phyloP scores from a whole-genome alignment of 2,113 vertebrate genomes.

The Morone saxatilis region DNA sequence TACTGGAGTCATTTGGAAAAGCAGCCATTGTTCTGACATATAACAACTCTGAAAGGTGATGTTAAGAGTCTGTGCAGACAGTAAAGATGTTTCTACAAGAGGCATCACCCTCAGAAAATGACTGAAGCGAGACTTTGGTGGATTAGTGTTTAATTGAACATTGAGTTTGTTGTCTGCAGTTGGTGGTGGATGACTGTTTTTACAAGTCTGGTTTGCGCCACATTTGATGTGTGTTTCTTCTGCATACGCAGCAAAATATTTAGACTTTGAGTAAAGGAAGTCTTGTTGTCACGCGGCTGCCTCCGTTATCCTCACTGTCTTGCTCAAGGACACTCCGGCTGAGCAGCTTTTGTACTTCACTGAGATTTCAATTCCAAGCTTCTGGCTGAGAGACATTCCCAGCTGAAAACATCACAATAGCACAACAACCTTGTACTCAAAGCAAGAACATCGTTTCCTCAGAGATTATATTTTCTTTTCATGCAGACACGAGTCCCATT shows the following conservation, averaged over 20 bases:
- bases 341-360: conserved; percentile 16
- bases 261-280: neutral
- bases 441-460: neutral
- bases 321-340: conserved; percentile 10
- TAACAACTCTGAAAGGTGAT: neutral
- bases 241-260: too few species aligned
- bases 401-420: neutral
- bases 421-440: neutral
- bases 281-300: neutral
- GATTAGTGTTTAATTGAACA: too few species aligned
- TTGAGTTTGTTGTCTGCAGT: too few species aligned
- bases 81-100: neutral
- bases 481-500: neutral
- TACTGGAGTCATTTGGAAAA: neutral
- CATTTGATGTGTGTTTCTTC: too few species aligned
- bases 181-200: neutral
- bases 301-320: neutral
- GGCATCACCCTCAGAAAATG: too few species aligned
- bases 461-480: neutral
- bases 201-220: neutral
- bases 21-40: neutral
- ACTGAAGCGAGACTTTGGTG: too few species aligned
- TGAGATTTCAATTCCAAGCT: conserved; percentile 2
- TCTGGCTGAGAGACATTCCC: neutral
- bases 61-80: neutral